Percentiles rank a stretch among this genome's conserved stretches.
Conservation (phyloP, 2,888 invertebrate species). For the Baronia brevicornis region DNA sequence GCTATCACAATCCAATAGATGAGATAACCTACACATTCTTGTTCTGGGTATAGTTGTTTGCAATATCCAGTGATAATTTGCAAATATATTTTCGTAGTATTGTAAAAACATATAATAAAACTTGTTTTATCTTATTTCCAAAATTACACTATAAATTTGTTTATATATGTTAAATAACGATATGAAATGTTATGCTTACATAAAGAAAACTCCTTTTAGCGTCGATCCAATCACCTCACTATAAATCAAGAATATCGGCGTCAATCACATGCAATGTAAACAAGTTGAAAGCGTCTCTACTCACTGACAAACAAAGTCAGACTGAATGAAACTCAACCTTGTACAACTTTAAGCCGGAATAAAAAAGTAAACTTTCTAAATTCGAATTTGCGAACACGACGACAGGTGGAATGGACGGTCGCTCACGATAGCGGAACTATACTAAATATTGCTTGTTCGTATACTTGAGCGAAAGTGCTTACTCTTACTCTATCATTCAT, state of each 20-base stretch:
- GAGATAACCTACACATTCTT: too few species aligned
- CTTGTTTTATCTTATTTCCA: too few species aligned
- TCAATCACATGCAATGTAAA: constrained; percentile 18
- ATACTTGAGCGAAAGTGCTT: too few species aligned
- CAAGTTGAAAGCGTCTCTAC: constrained; percentile 35
- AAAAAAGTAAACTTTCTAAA: constrained; percentile 70
- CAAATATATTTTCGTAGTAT: too few species aligned
- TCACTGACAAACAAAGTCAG: constrained; percentile 46
- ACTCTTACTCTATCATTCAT: background rate
- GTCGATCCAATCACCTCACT: constrained; percentile 25
- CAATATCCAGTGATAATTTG: too few species aligned
- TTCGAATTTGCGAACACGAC: constrained; percentile 51
- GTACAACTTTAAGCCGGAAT: constrained; percentile 47
- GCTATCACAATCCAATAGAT: too few species aligned
- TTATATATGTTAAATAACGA: constrained; percentile 4
- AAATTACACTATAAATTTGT: too few species aligned
- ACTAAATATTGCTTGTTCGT: constrained; percentile 6
- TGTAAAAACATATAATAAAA: background rate
- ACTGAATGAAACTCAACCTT: constrained; percentile 53
- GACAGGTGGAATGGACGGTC: constrained; percentile 29
- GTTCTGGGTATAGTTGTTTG: too few species aligned
- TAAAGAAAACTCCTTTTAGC: constrained; percentile 25
- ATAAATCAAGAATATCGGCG: constrained; percentile 23
- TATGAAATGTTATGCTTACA: constrained; percentile 23
- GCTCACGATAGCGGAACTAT: constrained; percentile 11